Base-by-base conservation (phyloP, 2,888 invertebrate species). In the Tenthredo amoena region DNA sequence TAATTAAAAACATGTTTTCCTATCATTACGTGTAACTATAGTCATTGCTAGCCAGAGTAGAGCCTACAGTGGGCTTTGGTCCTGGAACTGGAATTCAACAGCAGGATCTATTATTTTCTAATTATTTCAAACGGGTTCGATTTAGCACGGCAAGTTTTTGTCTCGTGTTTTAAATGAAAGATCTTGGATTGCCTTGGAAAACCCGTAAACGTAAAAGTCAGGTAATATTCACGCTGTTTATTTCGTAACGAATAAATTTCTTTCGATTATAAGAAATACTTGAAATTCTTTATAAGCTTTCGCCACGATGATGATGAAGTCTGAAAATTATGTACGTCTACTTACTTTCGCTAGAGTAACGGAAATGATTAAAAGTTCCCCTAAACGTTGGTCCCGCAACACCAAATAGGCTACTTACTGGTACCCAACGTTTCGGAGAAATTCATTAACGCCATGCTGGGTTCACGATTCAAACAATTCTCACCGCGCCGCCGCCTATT, bases 401-500 rank as follows among this genome's bases (percentile, higher is more conserved):
- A 21, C 21, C 43, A 74, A 43, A 74, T 26, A 43, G 43, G 74
- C 40, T 74, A 74, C 40, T 43, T 74, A 43, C 40, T 74, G 21
- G 74, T 43, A 74, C 43, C 21, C 74, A n/a, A 10, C 74, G 37
- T 81, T 81, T 81, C 81, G 62, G 37, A 81, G 81, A 81, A 81
- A 81, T 81, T 58, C 47, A 81, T 81, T 40, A 81, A 81, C 77
- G 55, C 81, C 81, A 62, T 40, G 37, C 37, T 40, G 81, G 40
- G 81, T 31, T 81, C 21, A 50, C 58, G 62, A 81, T 81, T 58
- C 81, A 21, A 81, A 62, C 81, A 40, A 81, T 81, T 81, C 81
- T 81, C 81, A 81, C 81, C 62, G 62, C 21, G 7, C 37, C 81
- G 77, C 55, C 77, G 62, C 34, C 81, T 81, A 81, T 81, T 81